Evolutionary conservation across 2,888 invertebrate species (phyloP).

Genomic region (Volucella inflata): DNA sequence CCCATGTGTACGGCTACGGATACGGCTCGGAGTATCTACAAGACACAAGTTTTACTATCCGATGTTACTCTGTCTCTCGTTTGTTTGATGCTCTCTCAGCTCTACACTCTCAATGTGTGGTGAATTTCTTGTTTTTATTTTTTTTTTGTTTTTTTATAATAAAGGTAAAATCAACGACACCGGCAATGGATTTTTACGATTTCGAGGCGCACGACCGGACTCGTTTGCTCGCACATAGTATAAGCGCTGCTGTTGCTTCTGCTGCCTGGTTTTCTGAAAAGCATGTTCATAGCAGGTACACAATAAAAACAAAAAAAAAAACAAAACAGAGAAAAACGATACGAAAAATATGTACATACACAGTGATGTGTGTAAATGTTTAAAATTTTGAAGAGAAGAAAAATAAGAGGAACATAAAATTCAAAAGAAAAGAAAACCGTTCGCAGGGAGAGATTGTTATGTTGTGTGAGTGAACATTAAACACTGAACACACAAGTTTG

Average conservation of each 20-base stretch:
- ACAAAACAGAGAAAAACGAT: neutral
- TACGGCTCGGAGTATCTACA: conserved; percentile 21
- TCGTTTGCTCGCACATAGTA: conserved; percentile 60
- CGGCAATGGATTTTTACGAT: conserved; percentile 68
- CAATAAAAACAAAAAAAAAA: conserved; percentile 6
- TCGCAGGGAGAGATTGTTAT: conserved; percentile 50
- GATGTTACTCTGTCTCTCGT: conserved; percentile 15
- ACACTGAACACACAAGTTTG: conserved; percentile 25
- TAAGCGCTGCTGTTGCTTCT: conserved; percentile 31
- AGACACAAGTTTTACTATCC: conserved; percentile 52
- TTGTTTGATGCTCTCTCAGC: neutral
- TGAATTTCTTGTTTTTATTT: conserved; percentile 50
- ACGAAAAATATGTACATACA: conserved; percentile 8
- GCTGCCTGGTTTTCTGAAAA: conserved; percentile 22
- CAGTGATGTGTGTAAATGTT: too few relatives aligned
- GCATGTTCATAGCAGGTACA: conserved; percentile 69
- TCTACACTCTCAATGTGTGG: conserved; percentile 59
- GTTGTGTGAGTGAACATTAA: conserved; percentile 20
- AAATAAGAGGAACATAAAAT: conserved; percentile 64
- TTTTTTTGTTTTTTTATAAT: neutral
- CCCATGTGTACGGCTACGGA: conserved; percentile 57
- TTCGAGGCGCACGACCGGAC: conserved; percentile 70
- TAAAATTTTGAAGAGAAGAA: conserved; percentile 57
- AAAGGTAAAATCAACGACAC: conserved; percentile 52
- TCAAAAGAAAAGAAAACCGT: conserved; percentile 71